These are phyloP conservation scores for Noctua fimbriata DNA, from an alignment of 2,888 invertebrate genomes.

Conservation along the genomic window DNA sequence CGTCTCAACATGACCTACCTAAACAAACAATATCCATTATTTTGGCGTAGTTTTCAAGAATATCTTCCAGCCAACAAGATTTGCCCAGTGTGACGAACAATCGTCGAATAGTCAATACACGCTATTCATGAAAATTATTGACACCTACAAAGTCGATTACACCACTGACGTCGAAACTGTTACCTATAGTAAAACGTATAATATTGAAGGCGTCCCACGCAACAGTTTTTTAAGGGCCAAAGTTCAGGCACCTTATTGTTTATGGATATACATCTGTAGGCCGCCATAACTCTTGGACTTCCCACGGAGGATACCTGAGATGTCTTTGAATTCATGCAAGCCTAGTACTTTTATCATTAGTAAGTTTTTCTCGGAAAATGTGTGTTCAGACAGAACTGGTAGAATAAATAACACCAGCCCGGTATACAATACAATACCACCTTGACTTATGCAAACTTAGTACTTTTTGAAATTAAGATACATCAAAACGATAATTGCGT, in stretches of 20 bases:
- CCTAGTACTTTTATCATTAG: neutral
- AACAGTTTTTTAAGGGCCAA: slow-evolving; percentile 17
- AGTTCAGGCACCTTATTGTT: slow-evolving; percentile 7
- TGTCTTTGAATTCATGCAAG: neutral
- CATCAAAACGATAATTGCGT: neutral
- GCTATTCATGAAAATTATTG: neutral
- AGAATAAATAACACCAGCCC: neutral
- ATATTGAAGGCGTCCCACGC: slow-evolving; percentile 25
- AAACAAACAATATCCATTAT: neutral
- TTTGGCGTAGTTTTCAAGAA: neutral
- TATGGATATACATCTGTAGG: neutral
- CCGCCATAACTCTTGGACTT: slow-evolving; percentile 22
- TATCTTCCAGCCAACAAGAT: neutral
- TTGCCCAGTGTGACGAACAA: neutral
- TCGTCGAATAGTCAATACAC: neutral
- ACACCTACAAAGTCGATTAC: neutral
- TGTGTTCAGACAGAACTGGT: neutral
- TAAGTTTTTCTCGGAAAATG: neutral
- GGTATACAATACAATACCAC: neutral
- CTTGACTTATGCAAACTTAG: neutral
- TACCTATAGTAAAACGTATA: neutral
- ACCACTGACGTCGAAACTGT: slow-evolving; percentile 11
- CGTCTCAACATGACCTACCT: neutral
- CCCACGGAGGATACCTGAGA: slow-evolving; percentile 17
- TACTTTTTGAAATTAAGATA: neutral